Percentiles rank a stretch among this genome's conserved stretches.
These are phyloP conservation scores for Aptenodytes forsteri DNA, from an alignment of 2,113 vertebrate genomes.

Conservation along the genomic window DNA sequence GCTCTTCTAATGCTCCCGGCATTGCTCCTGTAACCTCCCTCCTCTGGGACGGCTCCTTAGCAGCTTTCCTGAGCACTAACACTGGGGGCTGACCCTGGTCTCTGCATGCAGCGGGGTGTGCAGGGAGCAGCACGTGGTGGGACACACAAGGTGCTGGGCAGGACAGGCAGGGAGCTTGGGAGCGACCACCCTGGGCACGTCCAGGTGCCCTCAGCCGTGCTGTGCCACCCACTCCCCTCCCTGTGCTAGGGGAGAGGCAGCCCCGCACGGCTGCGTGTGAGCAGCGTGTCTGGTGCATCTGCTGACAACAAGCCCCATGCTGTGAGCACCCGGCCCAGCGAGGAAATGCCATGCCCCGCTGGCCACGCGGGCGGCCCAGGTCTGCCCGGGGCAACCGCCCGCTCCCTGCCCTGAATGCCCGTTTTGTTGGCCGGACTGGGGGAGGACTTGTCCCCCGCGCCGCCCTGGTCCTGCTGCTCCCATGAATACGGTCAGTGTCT, in stretches of 20 bases:
- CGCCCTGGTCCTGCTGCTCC: background rate
- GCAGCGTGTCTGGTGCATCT: background rate
- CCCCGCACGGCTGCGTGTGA: fast-evolving
- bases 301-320: background rate
- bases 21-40: background rate
- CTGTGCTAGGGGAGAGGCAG: fast-evolving
- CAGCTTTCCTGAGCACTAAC: fast-evolving
- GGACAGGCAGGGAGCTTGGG: background rate
- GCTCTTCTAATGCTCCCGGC: background rate
- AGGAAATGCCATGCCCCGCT: fast-evolving
- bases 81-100: background rate
- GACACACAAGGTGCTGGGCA: fast-evolving
- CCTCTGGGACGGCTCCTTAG: background rate
- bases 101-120: fast-evolving
- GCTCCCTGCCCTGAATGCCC: background rate
- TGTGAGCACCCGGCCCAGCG: fast-evolving
- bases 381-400: background rate
- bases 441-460: background rate
- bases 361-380: background rate
- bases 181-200: fast-evolving
- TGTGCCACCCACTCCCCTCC: fast-evolving
- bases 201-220: fast-evolving
- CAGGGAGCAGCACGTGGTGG: fast-evolving
- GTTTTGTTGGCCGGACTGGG: background rate
- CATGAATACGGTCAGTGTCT: background rate